Evolutionary conservation across 2,888 invertebrate genomes (phyloP).

Genomic region (Hypolimnas misippus): DNA sequence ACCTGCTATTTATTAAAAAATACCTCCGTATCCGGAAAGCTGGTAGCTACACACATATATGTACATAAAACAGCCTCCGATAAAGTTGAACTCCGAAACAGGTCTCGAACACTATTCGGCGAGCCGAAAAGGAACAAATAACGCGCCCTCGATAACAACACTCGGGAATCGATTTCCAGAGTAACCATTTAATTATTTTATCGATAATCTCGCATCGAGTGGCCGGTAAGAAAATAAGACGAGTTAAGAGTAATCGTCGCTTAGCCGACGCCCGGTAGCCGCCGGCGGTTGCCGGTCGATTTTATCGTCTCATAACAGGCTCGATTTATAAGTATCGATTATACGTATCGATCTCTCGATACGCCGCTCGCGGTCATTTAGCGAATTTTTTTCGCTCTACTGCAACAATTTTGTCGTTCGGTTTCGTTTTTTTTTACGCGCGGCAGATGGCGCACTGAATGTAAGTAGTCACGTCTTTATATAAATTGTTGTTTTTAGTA

Average conservation of each 20-base stretch:
- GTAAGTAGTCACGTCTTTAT: conserved; percentile 2
- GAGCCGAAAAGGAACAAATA: conserved; percentile 77
- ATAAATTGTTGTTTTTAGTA: conserved; percentile 11
- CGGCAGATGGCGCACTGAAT: neutral
- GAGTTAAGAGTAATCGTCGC: conserved; percentile 80
- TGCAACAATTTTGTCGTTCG: conserved; percentile 51
- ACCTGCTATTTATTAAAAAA: too few species aligned
- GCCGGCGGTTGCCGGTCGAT: conserved; percentile 76
- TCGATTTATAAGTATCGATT: conserved; percentile 84
- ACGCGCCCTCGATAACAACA: conserved; percentile 78
- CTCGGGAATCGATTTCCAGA: conserved; percentile 83
- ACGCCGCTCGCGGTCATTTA: conserved; percentile 77
- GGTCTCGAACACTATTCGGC: conserved; percentile 57
- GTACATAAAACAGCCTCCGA: neutral
- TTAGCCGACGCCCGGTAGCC: conserved; percentile 82
- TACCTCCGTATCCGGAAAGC: conserved; percentile 1
- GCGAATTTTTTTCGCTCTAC: conserved; percentile 59
- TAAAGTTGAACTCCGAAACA: conserved; percentile 25
- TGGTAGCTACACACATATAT: neutral
- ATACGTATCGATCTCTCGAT: conserved; percentile 76
- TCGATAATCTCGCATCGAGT: conserved; percentile 82
- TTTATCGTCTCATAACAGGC: conserved; percentile 82
- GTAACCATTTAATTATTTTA: conserved; percentile 85
- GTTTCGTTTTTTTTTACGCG: neutral
- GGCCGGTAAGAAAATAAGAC: conserved; percentile 73